Evolutionary conservation across 2,888 invertebrate species (phyloP).

Genomic region (Phalera bucephala): DNA sequence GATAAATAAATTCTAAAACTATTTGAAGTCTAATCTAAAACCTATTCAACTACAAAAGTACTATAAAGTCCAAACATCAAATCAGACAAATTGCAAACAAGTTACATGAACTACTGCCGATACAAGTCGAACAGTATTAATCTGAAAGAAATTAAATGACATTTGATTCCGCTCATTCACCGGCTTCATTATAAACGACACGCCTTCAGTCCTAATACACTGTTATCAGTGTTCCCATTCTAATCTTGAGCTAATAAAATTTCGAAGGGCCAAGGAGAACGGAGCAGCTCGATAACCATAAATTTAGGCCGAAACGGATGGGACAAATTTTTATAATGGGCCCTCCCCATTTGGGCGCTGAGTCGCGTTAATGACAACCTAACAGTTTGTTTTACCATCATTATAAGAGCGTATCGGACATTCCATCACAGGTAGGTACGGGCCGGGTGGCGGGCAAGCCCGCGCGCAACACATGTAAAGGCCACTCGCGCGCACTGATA

Average conservation of each 20-base stretch:
- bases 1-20: conserved; percentile 10
- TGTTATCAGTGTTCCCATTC: conserved; percentile 80
- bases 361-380: conserved; percentile 79
- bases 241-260: conserved; percentile 78
- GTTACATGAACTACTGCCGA: no score
- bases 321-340: conserved; percentile 83
- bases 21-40: background rate
- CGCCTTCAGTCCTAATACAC: conserved; percentile 69
- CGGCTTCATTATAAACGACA: conserved; percentile 59
- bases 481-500: conserved; percentile 48
- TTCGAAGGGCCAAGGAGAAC: conserved; percentile 73
- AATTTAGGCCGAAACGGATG: conserved; percentile 80
- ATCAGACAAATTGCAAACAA: no score
- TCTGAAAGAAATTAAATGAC: conserved; percentile 29
- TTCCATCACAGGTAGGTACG: conserved; percentile 75
- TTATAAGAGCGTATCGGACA: conserved; percentile 79
- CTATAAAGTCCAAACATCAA: no score
- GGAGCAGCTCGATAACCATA: conserved; percentile 78
- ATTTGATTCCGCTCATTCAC: conserved; percentile 56
- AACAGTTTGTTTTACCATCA: conserved; percentile 83
- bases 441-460: conserved; percentile 42
- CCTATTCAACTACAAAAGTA: no score
- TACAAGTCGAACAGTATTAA: no score
- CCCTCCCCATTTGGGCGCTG: conserved; percentile 73
- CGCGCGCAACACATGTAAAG: conserved; percentile 52